These are phyloP conservation scores for Fulica atra DNA, from an alignment of 2,113 vertebrate genomes.

Conservation along the genomic window DNA sequence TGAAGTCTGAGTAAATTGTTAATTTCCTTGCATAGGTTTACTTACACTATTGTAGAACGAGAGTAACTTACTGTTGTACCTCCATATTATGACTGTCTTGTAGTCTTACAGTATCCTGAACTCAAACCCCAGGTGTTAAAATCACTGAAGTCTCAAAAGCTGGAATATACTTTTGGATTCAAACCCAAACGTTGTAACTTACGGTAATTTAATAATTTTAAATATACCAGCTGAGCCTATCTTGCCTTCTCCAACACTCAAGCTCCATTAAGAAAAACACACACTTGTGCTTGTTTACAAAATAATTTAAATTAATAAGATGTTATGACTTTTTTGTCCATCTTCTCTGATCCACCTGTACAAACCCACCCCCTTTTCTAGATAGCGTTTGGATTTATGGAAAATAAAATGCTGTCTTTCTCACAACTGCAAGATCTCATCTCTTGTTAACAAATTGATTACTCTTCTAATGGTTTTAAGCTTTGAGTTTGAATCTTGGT, in stretches of 20 bases:
- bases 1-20: not conserved
- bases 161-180: not conserved
- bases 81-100: not conserved
- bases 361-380: not conserved
- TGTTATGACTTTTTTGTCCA: not conserved
- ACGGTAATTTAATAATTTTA: not conserved
- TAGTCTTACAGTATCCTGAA: not conserved
- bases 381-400: not conserved
- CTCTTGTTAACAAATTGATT: not conserved
- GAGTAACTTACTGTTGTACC: not conserved
- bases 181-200: not conserved
- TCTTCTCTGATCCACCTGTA: not conserved
- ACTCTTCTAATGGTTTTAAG: not conserved
- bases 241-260: not conserved
- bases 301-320: not conserved
- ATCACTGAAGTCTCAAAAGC: not conserved
- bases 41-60: not conserved
- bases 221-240: not conserved
- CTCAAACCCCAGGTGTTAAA: not conserved
- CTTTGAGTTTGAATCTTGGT: not conserved
- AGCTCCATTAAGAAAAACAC: not conserved
- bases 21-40: not conserved
- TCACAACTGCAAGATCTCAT: not conserved
- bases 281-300: not conserved
- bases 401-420: not conserved